Evolutionary conservation across 2,113 vertebrate genomes (phyloP).

Genomic region (Chaetodon auriga): DNA sequence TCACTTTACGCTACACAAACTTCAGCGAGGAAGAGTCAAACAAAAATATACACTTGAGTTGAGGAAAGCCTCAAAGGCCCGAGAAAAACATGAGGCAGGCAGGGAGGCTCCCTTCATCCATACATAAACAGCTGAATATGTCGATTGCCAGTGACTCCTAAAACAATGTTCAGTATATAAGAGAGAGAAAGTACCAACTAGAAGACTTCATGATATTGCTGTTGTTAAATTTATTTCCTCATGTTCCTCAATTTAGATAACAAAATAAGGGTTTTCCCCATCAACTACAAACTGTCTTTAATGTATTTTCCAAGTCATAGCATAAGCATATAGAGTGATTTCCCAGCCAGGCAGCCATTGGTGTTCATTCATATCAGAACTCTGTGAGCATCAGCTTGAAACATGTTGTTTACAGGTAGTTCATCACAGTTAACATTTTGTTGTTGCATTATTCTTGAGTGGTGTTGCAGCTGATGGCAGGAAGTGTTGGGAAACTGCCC

Average conservation of each 20-base stretch:
- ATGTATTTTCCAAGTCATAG: too few species aligned
- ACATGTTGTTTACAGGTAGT: background rate
- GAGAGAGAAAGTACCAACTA: too few species aligned
- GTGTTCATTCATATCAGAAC: background rate
- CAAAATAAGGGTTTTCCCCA: too few species aligned
- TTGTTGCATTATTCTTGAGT: background rate
- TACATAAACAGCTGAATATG: too few species aligned
- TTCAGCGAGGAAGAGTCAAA: background rate
- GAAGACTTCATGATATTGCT: too few species aligned
- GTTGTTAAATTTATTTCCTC: too few species aligned
- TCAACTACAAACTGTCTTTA: too few species aligned
- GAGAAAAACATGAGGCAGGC: background rate
- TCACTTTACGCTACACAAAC: constrained; percentile 2
- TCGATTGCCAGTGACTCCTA: too few species aligned
- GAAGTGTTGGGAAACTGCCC: background rate
- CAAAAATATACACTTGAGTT: background rate
- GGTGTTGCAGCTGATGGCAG: background rate
- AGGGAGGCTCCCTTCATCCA: too few species aligned
- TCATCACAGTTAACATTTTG: background rate
- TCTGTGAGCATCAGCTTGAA: background rate
- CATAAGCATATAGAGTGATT: too few species aligned
- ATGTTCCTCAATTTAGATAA: too few species aligned
- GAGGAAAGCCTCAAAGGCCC: background rate
- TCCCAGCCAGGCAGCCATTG: background rate
- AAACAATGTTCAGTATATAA: too few species aligned